Evolutionary conservation across 2,113 vertebrate species (phyloP).

Genomic region (Noturus placidus): DNA sequence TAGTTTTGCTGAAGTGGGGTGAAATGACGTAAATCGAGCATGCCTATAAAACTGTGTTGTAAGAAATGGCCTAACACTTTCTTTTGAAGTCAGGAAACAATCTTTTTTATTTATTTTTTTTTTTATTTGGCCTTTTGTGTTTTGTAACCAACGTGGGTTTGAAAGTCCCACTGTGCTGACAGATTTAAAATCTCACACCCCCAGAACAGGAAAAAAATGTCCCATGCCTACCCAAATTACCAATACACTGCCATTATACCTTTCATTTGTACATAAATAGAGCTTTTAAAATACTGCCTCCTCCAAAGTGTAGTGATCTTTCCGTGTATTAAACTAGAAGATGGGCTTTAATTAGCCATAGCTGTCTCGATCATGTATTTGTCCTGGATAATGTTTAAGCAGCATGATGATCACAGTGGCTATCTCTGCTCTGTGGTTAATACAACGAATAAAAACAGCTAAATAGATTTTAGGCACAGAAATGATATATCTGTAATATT

Average conservation of each 20-base stretch:
- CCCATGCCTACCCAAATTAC: not conserved
- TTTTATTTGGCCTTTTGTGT: not conserved
- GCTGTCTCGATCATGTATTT: not conserved
- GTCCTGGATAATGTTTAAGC: not conserved
- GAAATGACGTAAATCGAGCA: not conserved
- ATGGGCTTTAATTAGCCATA: not conserved
- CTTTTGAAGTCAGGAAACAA: slow-evolving; percentile 1
- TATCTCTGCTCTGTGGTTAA: not conserved
- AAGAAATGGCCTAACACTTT: not conserved
- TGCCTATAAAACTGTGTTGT: not conserved
- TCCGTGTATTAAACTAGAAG: not conserved
- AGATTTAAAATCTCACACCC: slow-evolving; percentile 13
- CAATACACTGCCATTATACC: not conserved
- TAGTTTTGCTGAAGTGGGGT: not conserved
- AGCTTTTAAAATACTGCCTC: not conserved
- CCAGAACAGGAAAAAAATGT: slow-evolving; percentile 15
- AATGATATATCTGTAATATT: not conserved
- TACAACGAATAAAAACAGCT: not conserved
- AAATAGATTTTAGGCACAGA: not conserved
- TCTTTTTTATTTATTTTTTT: too few species aligned
- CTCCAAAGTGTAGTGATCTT: not conserved
- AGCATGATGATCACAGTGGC: not conserved
- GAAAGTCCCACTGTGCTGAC: not conserved
- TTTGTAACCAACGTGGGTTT: not conserved
- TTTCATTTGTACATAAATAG: not conserved